phyloP scores from a whole-genome alignment of 2,888 invertebrate genomes.

The Eulithis testata region DNA sequence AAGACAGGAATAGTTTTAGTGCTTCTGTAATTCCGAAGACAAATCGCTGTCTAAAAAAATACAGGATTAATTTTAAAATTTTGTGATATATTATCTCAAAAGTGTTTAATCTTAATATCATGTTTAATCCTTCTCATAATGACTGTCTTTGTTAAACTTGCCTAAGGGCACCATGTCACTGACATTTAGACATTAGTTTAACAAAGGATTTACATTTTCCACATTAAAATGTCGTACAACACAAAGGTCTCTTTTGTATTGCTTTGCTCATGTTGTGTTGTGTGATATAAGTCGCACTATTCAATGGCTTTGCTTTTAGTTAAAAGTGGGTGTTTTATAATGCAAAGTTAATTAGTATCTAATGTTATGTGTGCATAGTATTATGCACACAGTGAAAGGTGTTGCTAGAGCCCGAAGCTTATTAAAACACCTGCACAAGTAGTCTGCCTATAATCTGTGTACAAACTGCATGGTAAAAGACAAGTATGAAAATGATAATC shows the following conservation, averaged over 20 bases:
- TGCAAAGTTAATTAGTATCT: too few relatives aligned
- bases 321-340: conserved; percentile 11
- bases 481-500: too few relatives aligned
- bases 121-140: conserved; percentile 9
- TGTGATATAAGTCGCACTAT: conserved; percentile 12
- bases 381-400: too few relatives aligned
- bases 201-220: conserved; percentile 66
- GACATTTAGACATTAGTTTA: conserved; percentile 73
- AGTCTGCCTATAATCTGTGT: background rate
- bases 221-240: conserved; percentile 57
- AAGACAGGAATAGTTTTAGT: too few relatives aligned
- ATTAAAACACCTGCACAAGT: too few relatives aligned
- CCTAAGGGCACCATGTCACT: conserved; percentile 51
- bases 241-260: conserved; percentile 33
- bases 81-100: too few relatives aligned
- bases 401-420: too few relatives aligned
- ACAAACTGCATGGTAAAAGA: background rate
- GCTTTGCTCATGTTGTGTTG: conserved; percentile 19
- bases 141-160: conserved; percentile 15
- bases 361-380: too few relatives aligned
- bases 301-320: conserved; percentile 23
- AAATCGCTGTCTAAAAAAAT: too few relatives aligned
- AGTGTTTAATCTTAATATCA: background rate
- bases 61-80: too few relatives aligned
- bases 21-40: too few relatives aligned